Base-by-base conservation (phyloP, 1,140 invertebrate genomes). In the Drosophila mayri region DNA sequence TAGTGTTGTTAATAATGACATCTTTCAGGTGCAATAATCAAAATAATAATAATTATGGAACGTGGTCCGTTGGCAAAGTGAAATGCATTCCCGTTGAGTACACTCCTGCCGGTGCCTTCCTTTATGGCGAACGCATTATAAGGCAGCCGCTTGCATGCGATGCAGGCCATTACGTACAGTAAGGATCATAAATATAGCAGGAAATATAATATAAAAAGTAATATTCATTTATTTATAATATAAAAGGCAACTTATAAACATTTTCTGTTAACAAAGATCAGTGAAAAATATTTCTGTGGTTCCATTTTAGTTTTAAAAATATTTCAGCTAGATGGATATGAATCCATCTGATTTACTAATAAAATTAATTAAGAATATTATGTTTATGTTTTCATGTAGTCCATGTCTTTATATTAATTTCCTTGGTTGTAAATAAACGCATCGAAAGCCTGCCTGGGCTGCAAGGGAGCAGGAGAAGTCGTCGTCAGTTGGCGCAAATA, bases 21-120 rank as follows among this genome's bases (percentile, higher is more conserved):
- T 79, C 73, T 75, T 82, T 75, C 70, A 77, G 50, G 71, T 81
- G 85, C 61, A 73, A 78, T 84, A 76, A 84, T 90, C 77, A 74
- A 79, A 90, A 90, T 90, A 70, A 84, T 76, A 68, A 90, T 90
- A 85, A 85, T 85, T 90, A 85, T 79, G 76, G 58, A 38, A 49
- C 55, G 47, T 30, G 40, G 49, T 12, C 30, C 46, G 52, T 41
- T 49, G 68, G 38, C 71, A 59, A 66, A 76, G 71, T 77, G 47
- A 62, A 77, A 62, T 67, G 47, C 64, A 60, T 40, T 68, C 50
- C 61, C 22, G 58, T 59, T 37, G 28, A 57, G 38, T 16, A 25
- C 20, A 38, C 41, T 38, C 59, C 46, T 41, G 28, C 8, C 32
- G 3, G 14, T 5, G 3, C 14, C 12, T n/a, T 32, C 20, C 18